Conservation (phyloP, 2,888 invertebrate species). For the Glyphotaelius pellucidus region DNA sequence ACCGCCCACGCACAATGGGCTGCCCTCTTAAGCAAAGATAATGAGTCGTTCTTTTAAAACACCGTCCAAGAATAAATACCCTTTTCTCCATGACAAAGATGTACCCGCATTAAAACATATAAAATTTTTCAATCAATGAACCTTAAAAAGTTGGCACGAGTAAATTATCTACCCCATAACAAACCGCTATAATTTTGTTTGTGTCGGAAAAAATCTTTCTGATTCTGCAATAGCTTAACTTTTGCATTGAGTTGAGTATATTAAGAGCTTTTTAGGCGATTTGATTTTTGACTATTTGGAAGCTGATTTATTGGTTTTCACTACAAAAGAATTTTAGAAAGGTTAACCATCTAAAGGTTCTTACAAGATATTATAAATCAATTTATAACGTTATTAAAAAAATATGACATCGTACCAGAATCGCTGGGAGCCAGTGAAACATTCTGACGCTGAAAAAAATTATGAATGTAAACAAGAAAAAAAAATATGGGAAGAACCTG, state of each 20-base stretch:
- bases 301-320: not conserved
- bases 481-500: not conserved
- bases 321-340: not conserved
- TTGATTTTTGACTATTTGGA: not conserved
- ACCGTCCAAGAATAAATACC: too few species aligned
- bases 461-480: not conserved
- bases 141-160: too few species aligned
- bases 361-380: not conserved
- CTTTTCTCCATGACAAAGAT: too few species aligned
- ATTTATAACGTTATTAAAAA: not conserved
- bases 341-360: not conserved
- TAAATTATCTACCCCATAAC: too few species aligned
- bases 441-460: not conserved
- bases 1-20: too few species aligned
- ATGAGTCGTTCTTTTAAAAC: too few species aligned
- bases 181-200: too few species aligned
- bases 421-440: not conserved
- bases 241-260: not conserved
- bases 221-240: not conserved
- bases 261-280: not conserved
- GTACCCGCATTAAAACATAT: too few species aligned
- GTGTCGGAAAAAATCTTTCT: not conserved
- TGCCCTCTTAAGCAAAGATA: too few species aligned
- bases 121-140: too few species aligned
- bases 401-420: not conserved